Percentiles rank a stretch among this genome's conserved stretches.
Evolutionary conservation across 2,797 vertebrate genomes (phyloP).

Genomic region (Myripristis jacobus): DNA sequence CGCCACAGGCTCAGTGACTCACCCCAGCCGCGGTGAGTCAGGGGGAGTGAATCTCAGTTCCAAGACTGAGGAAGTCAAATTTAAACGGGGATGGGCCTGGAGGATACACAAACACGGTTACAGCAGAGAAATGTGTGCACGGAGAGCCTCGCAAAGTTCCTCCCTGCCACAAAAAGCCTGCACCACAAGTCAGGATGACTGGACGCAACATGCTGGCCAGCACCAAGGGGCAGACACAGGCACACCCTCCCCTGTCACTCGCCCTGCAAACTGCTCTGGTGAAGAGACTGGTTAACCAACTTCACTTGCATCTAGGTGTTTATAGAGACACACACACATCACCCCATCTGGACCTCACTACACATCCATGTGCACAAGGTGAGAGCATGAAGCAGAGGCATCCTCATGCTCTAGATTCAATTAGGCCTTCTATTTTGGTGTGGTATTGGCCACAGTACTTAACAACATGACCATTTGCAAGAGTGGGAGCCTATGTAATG

Average conservation of each 20-base stretch:
- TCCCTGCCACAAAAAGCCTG: no score
- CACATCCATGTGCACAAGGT: no score
- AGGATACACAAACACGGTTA: constrained; percentile 11
- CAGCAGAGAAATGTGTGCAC: not conserved
- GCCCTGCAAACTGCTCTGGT: no score
- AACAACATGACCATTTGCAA: not conserved
- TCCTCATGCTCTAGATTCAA: not conserved
- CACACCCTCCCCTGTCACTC: not conserved
- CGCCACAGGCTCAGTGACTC: constrained; percentile 65
- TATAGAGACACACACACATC: no score
- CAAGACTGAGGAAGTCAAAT: constrained; percentile 40
- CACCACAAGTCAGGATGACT: not conserved
- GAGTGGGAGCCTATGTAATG: not conserved
- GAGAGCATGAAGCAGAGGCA: no score
- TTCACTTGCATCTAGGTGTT: constrained; percentile 22
- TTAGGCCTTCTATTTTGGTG: not conserved
- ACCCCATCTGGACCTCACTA: constrained; percentile 11
- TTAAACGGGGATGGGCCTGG: not conserved
- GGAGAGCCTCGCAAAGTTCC: not conserved
- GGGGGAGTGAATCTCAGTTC: constrained; percentile 50
- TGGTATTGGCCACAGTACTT: not conserved
- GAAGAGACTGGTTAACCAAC: no score
- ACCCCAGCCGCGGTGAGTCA: constrained; percentile 66
- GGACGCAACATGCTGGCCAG: not conserved
- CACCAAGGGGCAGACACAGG: not conserved